Evolutionary conservation across 2,797 vertebrate species (phyloP).

Genomic region (Agapornis canus): DNA sequence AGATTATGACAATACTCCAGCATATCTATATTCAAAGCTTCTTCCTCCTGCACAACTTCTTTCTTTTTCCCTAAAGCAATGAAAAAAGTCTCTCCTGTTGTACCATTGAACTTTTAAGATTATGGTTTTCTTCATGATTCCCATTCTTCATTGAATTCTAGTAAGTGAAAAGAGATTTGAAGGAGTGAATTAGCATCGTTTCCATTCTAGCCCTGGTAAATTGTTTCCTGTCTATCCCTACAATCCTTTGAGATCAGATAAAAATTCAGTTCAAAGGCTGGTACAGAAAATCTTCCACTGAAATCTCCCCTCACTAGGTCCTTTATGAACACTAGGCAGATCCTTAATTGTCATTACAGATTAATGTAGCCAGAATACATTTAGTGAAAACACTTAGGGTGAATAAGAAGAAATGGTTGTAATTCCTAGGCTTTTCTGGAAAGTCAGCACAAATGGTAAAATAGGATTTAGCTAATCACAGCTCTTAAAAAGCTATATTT

Average conservation of each 20-base stretch:
- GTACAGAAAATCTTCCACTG: conserved; percentile 10
- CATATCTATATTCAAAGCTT: conserved; percentile 54
- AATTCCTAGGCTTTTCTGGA: neutral
- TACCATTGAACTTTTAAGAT: conserved; percentile 55
- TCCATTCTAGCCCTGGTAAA: conserved; percentile 16
- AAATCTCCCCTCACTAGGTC: neutral
- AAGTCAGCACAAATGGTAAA: neutral
- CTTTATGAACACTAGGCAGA: neutral
- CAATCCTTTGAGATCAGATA: conserved; percentile 27
- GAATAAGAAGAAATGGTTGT: neutral
- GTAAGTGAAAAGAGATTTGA: conserved; percentile 15
- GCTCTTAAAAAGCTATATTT: neutral
- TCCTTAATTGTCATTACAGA: conserved; percentile 24
- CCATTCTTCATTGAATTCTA: conserved; percentile 54
- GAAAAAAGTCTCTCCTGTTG: conserved; percentile 53
- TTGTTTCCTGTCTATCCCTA: conserved; percentile 33
- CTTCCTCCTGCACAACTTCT: conserved; percentile 2
- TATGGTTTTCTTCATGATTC: conserved; percentile 48
- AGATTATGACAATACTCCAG: conserved; percentile 44
- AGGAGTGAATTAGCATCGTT: conserved; percentile 53
- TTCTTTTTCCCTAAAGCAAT: conserved; percentile 35
- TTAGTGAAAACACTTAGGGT: neutral
- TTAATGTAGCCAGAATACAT: neutral
- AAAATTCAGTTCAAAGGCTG: conserved; percentile 45
- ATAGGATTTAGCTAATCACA: neutral